Evolutionary conservation across 2,797 vertebrate genomes (phyloP), one percentile per base, ranked within the genome.

Genomic region (Ammospiza maritima): DNA sequence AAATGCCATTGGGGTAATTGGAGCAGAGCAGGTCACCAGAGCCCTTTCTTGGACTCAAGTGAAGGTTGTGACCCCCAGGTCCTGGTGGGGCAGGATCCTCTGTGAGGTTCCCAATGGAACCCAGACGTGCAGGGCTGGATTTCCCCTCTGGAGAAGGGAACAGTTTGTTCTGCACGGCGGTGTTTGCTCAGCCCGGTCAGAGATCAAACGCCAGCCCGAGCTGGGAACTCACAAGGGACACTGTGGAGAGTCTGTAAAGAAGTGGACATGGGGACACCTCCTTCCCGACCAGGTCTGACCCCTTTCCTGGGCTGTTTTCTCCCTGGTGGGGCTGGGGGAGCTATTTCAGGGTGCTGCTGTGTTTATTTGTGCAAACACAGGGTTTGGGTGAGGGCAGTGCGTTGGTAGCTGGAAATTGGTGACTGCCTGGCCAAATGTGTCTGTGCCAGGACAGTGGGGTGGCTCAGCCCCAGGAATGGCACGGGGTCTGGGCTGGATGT

Each of bases 171-270:
- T 77, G 62, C 54, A 22, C 2, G 0, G 34, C 21, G 44, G 3
- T 89, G 70, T 78, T 93, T 93, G 86, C 82, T 77, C 58, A 36
- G 11, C 20, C 50, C 15, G 87, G 76, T 70, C 75, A 82, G 85
- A 90, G 80, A 88, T 79, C 56, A 84, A 64, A 88, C 8, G 4
- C 17, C 61, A 50, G 70, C 29, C 82, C 60, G 81, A 67, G 78
- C 72, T 13, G 78, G 61, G 61, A 50, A 19, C 11, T 58, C 50
- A 54, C 58, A 58, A 45, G 42, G 3, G 3, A 1, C 61, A 20
- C 32, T 79, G 74, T 53, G 78, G 66, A 78, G 50, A 54, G 47
- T 10, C 34, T n/a, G 11, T 18, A 32, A 60, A 84, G 75, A 26
- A 58, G 58, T 19, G 34, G 60, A 26, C 22, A 12, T 54, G 74